These are phyloP conservation scores for Piprites chloris DNA, from an alignment of 2,113 vertebrate species.

Conservation along the genomic window DNA sequence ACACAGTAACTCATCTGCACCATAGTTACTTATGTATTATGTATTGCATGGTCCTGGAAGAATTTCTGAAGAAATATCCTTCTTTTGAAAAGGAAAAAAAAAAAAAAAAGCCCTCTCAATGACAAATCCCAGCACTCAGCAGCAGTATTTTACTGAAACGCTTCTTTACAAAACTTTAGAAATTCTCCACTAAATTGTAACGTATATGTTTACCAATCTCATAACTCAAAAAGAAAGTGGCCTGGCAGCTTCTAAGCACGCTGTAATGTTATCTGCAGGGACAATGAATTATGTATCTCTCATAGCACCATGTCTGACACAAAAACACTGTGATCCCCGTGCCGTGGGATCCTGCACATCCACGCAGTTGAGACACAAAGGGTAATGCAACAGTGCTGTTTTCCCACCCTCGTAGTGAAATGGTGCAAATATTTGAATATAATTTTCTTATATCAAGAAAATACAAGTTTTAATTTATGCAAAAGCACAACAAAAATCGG, in stretches of 20 bases:
- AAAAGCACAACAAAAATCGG: neutral
- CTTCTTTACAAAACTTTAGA: neutral
- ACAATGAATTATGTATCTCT: conserved; percentile 49
- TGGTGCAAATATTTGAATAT: neutral
- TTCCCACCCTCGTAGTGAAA: neutral
- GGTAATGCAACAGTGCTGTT: neutral
- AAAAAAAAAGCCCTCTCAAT: neutral
- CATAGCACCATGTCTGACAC: neutral
- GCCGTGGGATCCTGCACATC: neutral
- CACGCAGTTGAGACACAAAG: neutral
- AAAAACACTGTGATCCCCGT: neutral
- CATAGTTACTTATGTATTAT: conserved; percentile 51
- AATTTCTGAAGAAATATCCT: conserved; percentile 27
- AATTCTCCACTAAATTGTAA: conserved; percentile 29
- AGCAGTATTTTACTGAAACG: conserved; percentile 7
- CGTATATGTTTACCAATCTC: neutral
- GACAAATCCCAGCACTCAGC: conserved; percentile 16
- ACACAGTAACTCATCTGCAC: conserved; percentile 44
- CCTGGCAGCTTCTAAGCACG: conserved; percentile 3
- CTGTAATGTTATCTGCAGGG: conserved; percentile 26
- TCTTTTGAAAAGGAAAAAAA: neutral
- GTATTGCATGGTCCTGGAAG: neutral
- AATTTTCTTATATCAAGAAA: neutral
- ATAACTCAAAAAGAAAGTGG: conserved; percentile 32
- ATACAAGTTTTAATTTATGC: neutral